Conservation (phyloP, 2,797 vertebrate genomes). For the Falco novaeseelandiae region DNA sequence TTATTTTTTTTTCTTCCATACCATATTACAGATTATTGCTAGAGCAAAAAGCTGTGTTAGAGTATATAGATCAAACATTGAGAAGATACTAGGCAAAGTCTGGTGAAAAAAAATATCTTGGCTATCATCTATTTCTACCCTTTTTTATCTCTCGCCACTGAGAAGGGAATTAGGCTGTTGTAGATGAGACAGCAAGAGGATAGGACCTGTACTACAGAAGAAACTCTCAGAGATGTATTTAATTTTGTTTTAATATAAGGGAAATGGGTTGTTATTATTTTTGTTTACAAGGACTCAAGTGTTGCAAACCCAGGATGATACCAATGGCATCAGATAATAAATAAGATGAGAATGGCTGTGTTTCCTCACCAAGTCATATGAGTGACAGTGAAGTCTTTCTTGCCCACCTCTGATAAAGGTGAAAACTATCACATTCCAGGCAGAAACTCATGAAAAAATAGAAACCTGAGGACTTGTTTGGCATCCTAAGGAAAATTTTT, state of each 20-base stretch:
- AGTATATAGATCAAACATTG: neutral
- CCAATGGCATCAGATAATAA: neutral
- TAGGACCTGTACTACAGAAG: neutral
- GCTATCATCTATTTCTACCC: neutral
- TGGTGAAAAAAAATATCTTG: neutral
- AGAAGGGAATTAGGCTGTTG: neutral
- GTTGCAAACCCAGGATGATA: neutral
- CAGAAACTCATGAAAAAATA: neutral
- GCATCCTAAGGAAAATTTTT: neutral
- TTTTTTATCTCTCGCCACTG: neutral
- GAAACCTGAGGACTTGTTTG: neutral
- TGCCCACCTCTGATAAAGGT: neutral
- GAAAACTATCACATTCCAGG: neutral
- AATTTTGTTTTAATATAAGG: neutral
- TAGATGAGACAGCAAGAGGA: neutral
- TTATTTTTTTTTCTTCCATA: neutral
- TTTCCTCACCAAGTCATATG: neutral
- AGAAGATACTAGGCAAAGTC: neutral
- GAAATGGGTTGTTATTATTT: neutral
- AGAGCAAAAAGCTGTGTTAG: neutral
- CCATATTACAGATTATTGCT: neutral
- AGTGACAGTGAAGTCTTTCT: neutral
- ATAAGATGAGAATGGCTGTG: neutral
- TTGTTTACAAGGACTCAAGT: neutral
- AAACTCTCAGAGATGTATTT: neutral